phyloP scores from a whole-genome alignment of 2,888 invertebrate species.

The Pterostichus madidus region DNA sequence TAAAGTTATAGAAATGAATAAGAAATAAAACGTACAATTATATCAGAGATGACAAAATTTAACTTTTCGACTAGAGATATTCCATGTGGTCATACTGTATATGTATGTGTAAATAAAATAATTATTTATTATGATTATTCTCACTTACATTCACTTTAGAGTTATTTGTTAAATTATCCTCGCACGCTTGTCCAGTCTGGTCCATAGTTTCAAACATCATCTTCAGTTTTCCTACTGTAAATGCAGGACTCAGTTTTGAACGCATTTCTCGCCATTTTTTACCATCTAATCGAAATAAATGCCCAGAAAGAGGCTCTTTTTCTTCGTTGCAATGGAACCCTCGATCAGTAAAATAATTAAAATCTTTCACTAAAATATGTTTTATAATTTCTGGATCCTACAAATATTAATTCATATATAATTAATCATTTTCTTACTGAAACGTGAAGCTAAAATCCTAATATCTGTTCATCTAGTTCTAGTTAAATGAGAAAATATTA shows the following conservation, averaged over 20 bases:
- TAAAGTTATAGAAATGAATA: too few relatives aligned
- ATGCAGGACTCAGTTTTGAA: constrained; percentile 81
- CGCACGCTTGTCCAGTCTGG: constrained; percentile 58
- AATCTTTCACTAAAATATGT: constrained; percentile 72
- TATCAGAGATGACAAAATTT: too few relatives aligned
- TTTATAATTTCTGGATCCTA: constrained; percentile 72
- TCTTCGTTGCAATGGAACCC: constrained; percentile 80
- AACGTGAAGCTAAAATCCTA: too few relatives aligned
- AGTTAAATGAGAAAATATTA: too few relatives aligned
- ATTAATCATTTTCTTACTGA: neutral
- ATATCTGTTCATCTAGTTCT: too few relatives aligned
- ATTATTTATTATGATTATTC: neutral
- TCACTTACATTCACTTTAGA: constrained; percentile 35
- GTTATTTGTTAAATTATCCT: constrained; percentile 22
- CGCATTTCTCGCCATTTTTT: constrained; percentile 81
- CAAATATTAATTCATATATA: constrained; percentile 67
- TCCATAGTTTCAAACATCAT: constrained; percentile 78
- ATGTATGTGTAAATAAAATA: too few relatives aligned
- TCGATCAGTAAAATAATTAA: constrained; percentile 76
- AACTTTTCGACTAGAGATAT: too few relatives aligned
- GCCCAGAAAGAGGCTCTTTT: constrained; percentile 79
- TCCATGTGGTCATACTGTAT: too few relatives aligned
- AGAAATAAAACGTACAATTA: too few relatives aligned
- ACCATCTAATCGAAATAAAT: constrained; percentile 79
- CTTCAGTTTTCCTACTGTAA: constrained; percentile 82